phyloP scores from a whole-genome alignment of 2,888 invertebrate genomes.

The Sphaerophoria rueppellii region DNA sequence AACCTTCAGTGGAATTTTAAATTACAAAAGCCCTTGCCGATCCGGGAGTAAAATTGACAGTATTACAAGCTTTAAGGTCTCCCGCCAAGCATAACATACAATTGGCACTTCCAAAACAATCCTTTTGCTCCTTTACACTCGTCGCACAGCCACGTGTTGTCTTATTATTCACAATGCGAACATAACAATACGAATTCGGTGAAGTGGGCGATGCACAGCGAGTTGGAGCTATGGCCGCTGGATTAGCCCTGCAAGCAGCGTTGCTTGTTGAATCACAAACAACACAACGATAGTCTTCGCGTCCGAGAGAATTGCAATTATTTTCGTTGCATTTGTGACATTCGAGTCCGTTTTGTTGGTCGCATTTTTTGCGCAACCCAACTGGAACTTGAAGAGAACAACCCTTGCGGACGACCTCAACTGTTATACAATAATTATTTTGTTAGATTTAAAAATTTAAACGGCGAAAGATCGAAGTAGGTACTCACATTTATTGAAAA shows the following conservation, averaged over 20 bases:
- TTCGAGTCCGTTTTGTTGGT: slow-evolving; percentile 63
- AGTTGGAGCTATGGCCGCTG: slow-evolving; percentile 70
- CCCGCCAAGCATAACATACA: slow-evolving; percentile 78
- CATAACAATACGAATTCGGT: slow-evolving; percentile 79
- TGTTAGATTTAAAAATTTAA: not conserved
- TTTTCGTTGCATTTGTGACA: slow-evolving; percentile 79
- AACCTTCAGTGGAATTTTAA: not conserved
- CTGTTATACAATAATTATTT: slow-evolving; percentile 58
- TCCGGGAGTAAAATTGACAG: slow-evolving; percentile 75
- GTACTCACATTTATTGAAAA: slow-evolving; percentile 78
- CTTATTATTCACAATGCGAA: slow-evolving; percentile 73
- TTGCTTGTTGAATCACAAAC: slow-evolving; percentile 78
- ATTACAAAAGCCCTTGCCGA: slow-evolving; percentile 48
- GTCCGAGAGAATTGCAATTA: slow-evolving; percentile 79
- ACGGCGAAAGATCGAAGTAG: not conserved
- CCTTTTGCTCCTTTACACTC: slow-evolving; percentile 54
- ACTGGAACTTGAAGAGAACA: slow-evolving; percentile 78
- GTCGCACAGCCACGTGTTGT: slow-evolving; percentile 77
- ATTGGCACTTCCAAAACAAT: slow-evolving; percentile 42
- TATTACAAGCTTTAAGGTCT: slow-evolving; percentile 77
- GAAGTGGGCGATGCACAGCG: slow-evolving; percentile 78
- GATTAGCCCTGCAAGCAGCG: slow-evolving; percentile 75
- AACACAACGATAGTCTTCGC: slow-evolving; percentile 77
- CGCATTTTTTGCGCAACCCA: slow-evolving; percentile 76
- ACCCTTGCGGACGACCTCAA: slow-evolving; percentile 77